Evolutionary conservation across 2,797 vertebrate species (phyloP).

Genomic region (Leucoraja ocellata): DNA sequence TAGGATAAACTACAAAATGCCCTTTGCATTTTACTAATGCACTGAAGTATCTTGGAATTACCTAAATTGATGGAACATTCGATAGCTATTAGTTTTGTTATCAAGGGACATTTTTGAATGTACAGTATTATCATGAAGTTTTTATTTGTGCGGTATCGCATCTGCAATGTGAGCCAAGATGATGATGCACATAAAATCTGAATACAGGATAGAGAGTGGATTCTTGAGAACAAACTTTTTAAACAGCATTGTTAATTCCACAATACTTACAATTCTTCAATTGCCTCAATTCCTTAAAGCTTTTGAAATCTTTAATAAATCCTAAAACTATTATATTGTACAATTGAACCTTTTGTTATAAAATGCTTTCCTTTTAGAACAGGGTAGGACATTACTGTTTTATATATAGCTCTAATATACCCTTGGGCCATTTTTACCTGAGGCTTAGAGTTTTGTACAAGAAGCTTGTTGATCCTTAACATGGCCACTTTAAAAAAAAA

Average conservation of each 20-base stretch:
- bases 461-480: neutral
- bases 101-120: neutral
- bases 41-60: neutral
- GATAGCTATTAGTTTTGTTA: neutral
- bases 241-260: neutral
- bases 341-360: neutral
- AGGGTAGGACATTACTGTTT: no score
- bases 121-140: neutral
- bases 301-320: neutral
- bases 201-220: neutral
- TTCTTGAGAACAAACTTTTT: neutral
- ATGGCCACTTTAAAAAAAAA: neutral
- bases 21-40: neutral
- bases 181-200: neutral
- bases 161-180: neutral
- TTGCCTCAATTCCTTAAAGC: conserved; percentile 16
- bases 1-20: neutral
- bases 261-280: neutral
- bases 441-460: neutral
- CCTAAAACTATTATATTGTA: neutral
- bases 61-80: neutral
- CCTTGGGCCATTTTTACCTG: neutral
- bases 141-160: neutral
- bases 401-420: neutral
- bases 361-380: no score